Base-by-base conservation (phyloP, 64 coral and sea anemone genomes). In the Montipora cactus region DNA sequence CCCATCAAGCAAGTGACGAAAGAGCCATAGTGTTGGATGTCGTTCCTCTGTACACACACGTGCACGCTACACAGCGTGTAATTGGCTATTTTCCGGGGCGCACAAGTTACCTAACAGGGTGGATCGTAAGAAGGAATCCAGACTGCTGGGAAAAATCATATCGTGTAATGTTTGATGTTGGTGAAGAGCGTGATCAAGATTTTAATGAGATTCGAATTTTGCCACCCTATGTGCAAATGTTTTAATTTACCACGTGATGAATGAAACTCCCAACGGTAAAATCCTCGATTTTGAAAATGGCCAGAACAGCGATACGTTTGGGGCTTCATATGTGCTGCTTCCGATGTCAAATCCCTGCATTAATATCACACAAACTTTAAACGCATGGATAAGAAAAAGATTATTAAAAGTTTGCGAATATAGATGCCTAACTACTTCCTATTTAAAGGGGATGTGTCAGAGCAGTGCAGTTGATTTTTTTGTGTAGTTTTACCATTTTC, bases 1-100 rank as follows among this genome's bases (percentile, higher is more conserved):
- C 58, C 12, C 59, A 67, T 66, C 59, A 67, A 69, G 81, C 59
- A 0, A 84, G 62, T 11, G 81, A 84, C 81, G 7, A 47, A 68
- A 69, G 81, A 84, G 81, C 81, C 81, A 68, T 84, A 8, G 45
- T 84, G 23, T 58, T 84, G 15, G 81, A 84, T 45, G 15, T 84
- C 11, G 68, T 84, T 14, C 81, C 81, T 19, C 15, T 4, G 7
- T 67, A 84, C 37, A 84, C 55, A 67, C 81, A 68, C 37, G 81
- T 84, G 23, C 81, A 84, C 44, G 81, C 81, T 18, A 68, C 81
- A 13, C 81, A 84, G 61, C 81, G 81, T n/a, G 81, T 84, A 44
- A 84, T 84, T 84, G 81, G 81, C 14, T 49, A 84, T 47, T 84
- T 67, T 68, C 81, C 81, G 15, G 81, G 81, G 3, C 8, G 19